Base-by-base conservation (phyloP, 2,797 vertebrate genomes). In the Staurois parvus region DNA sequence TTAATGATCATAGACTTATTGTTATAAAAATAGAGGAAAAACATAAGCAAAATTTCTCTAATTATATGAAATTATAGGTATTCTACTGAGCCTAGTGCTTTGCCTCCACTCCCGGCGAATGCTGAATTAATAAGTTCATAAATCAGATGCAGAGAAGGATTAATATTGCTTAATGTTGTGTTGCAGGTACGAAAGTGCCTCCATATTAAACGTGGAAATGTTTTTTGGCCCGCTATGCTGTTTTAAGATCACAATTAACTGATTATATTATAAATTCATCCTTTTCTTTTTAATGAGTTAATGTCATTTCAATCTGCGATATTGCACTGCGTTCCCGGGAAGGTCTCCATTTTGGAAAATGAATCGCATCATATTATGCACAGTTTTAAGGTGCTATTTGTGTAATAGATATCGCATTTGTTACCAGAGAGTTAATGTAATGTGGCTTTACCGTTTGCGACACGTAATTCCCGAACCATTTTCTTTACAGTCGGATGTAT, bases 391-490 rank as follows among this genome's bases (percentile, higher is more conserved):
- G 91, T 91, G 90, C 92, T 91, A 93, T 94, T 95, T 94, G 91
- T 91, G 91, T 90, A 88, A 89, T 88, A 90, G 93, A 94, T 95
- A 93, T 94, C 93, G 88, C 91, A 91, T 91, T 92, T 93, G 92
- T 94, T 94, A 94, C 92, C 92, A 93, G 94, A 91, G 93, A 91
- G 91, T 94, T 94, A 94, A 94, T 93, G 92, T 92, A 93, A 94
- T 95, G 94, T 92, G 64, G 92, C 88, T 95, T 95, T 94, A 93
- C 92, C 91, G 89, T 85, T 94, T 91, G 91, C 92, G 92, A 93
- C 93, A 52, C 92, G 94, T 93, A 94, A 93, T 94, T 94, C 93
- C 93, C 90, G 89, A 92, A 92, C 93, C 93, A 93, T 94, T 95
- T 82, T 93, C 90, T 91, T 91, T 93, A 89, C 91, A 93, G 92